phyloP scores from a whole-genome alignment of 35 echinoderm and acorn worm genomes.

The Amphiura filiformis region DNA sequence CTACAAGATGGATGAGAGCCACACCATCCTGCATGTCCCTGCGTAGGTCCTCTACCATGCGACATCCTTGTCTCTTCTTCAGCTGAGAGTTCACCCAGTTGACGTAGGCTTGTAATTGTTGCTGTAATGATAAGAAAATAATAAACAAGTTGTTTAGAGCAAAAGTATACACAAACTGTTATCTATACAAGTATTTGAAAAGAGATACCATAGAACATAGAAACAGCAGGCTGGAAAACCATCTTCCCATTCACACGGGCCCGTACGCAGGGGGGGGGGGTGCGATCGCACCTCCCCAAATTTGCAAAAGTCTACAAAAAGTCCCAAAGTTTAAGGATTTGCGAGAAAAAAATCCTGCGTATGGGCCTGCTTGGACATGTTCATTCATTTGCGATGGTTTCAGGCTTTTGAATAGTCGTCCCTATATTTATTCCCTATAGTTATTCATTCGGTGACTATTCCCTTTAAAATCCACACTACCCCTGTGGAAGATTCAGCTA shows the following conservation, averaged over 20 bases:
- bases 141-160: background rate
- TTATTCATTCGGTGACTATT: too few species aligned
- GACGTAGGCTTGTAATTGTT: conserved; percentile 98
- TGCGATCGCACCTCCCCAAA: too few species aligned
- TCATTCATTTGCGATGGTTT: too few species aligned
- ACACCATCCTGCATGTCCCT: conserved; percentile 98
- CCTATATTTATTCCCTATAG: too few species aligned
- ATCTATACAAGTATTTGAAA: background rate
- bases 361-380: too few species aligned
- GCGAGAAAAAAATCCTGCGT: too few species aligned
- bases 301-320: too few species aligned
- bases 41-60: conserved; percentile 85
- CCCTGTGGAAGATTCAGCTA: too few species aligned
- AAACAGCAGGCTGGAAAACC: background rate
- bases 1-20: conserved; percentile 85
- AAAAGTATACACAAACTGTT: background rate
- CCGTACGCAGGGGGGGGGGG: too few species aligned
- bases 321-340: too few species aligned
- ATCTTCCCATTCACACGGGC: background rate
- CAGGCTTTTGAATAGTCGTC: too few species aligned
- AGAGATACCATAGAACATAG: background rate
- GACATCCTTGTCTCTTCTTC: conserved; percentile 90
- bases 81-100: conserved; percentile 98
- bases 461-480: too few species aligned
- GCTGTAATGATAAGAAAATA: conserved; percentile 55